Base-by-base conservation (phyloP, 2,113 vertebrate species). In the Larimichthys polyactis region DNA sequence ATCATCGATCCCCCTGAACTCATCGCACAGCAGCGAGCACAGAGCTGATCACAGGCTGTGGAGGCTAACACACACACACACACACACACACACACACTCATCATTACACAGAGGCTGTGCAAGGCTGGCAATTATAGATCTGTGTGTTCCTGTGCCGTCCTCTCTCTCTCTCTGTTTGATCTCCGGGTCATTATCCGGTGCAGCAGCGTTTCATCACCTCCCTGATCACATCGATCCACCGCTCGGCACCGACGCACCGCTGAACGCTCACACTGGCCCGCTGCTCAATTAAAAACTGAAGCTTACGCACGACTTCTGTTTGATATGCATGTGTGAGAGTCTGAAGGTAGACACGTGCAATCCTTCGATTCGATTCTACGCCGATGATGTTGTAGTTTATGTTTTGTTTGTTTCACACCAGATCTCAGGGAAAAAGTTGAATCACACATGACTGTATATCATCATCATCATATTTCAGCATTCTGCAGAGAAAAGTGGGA, bases 1-100 rank as follows among this genome's bases (percentile, higher is more conserved):
- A 8, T 10, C 59, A 84, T 78, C 36, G 74, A 88, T 82, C 65
- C 8, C 36, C 65, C 52, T 49, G 73, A 60, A 75, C 78, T 43
- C 63, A 32, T 44, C n/a, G 0, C 32, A n/a, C 54, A 32, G 32
- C 52, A 4, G 24, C 4, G 32, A 60, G 32, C 46, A 20, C 52
- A 5, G 15, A 68, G 58, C 57, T 27, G 68, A 78, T 68, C 64
- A 69, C 17, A 10, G 51, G 48, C 36, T 55, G 64, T 32, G 32
- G 3, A 52, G 27, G 3, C 27, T 8, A 32, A 24, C 27, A 27
- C 27, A 27, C 27, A 27, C 27, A 27, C 27, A 27, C 27, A 27
- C 27, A 27, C 27, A 27, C 27, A 36, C 58, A 32, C 65, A 8
- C 27, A 10, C 27, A 24, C 3, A 9, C 54, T 14, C 20, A 1